Evolutionary conservation across 2,113 vertebrate species (phyloP), one percentile per base, ranked within the genome.

Genomic region (Coptodon rendalli): DNA sequence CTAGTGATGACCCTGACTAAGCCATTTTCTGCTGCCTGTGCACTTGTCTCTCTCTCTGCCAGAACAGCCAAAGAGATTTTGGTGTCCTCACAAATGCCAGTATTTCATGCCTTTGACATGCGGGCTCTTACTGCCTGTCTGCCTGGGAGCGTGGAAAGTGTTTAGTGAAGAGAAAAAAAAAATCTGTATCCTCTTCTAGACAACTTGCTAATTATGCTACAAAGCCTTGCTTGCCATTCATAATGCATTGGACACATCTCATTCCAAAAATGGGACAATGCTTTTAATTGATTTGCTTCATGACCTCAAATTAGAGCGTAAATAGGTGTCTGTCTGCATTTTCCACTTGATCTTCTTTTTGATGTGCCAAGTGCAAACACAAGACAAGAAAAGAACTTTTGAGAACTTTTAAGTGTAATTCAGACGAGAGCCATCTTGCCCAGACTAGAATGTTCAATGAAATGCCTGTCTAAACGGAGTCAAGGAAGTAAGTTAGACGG

Each of bases 1-100:
- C 90, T 84, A 89, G 88, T 87, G 92, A 93, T 90, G 93, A 94
- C 93, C 95, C 92, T 95, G 94, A 95, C 94, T 89, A 94, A 95
- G 93, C 94, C 93, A 88, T 91, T 94, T 96, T 93, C 93, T 94
- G 91, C 94, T 93, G 94, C 88, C 91, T 91, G 82, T 91, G 93
- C 94, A 87, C 87, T 86, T 36, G 71, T 85, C 84, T 88, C 89
- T 73, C 82, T 83, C 80, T 83, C 79, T 89, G 86, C 87, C 92
- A 91, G 89, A 91, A 85, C 85, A 50, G 83, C 90, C 82, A 87
- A 94, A 89, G 88, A 92, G 91, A 94, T 93, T 94, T 93, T 89
- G 87, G 83, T 90, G 90, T 93, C 90, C 92, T 91, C 88, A 84
- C 84, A 83, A 90, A 91, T 91, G 92, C 91, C 92, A 90, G 92